Evolutionary conservation across 1,140 invertebrate genomes (phyloP).

Genomic region (Drosophila ercepeae): DNA sequence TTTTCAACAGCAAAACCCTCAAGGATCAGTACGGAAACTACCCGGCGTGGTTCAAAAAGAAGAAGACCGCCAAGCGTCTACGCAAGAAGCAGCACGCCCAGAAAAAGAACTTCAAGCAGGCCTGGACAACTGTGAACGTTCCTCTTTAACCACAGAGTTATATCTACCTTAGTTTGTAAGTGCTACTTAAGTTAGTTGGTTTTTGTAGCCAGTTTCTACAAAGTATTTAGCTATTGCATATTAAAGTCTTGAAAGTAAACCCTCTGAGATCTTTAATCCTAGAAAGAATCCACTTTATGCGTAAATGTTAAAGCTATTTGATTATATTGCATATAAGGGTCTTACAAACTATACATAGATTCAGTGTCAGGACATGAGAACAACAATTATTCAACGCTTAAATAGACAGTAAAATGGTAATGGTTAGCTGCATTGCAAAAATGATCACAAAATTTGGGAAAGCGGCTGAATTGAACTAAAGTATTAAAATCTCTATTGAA

Average conservation of each 20-base stretch:
- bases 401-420: constrained; percentile 21
- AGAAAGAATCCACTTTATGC: background rate
- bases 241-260: constrained; percentile 56
- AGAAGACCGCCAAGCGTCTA: constrained; percentile 85
- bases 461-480: constrained; percentile 16
- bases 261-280: background rate
- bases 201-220: constrained; percentile 46
- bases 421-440: constrained; percentile 32
- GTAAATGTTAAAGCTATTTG: constrained; percentile 28
- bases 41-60: constrained; percentile 86
- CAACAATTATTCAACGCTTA: constrained; percentile 54
- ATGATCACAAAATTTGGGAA: constrained; percentile 32
- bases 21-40: constrained; percentile 87
- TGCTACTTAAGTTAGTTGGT: constrained; percentile 29
- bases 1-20: constrained; percentile 87
- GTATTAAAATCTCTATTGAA: constrained; percentile 45
- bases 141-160: constrained; percentile 54
- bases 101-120: constrained; percentile 83
- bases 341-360: constrained; percentile 38
- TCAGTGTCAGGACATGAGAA: constrained; percentile 30
- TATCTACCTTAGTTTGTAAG: constrained; percentile 51
- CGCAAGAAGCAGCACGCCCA: constrained; percentile 84
- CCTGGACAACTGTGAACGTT: constrained; percentile 82
- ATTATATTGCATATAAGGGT: constrained; percentile 26
- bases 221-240: constrained; percentile 58